These are phyloP conservation scores for Myiotriccus ornatus DNA, from an alignment of 2,797 vertebrate genomes.

Conservation along the genomic window DNA sequence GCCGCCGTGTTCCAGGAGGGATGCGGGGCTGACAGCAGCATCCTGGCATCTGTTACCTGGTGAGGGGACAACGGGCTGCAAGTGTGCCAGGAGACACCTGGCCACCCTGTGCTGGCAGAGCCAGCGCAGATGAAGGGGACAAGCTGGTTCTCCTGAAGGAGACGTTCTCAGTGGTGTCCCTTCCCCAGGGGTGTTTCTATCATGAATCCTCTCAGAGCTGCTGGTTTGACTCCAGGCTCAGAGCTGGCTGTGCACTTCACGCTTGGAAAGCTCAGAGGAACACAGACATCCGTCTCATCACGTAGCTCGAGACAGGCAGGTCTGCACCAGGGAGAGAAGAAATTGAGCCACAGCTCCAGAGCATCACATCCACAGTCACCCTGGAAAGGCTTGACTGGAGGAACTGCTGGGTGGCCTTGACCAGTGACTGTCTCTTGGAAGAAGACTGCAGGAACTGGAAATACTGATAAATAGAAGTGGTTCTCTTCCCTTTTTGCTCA, in stretches of 20 bases:
- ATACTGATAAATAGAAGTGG: background rate
- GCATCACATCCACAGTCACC: background rate
- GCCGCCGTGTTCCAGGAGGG: rapidly evolving
- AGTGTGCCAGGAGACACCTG: background rate
- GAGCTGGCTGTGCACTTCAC: constrained; percentile 34
- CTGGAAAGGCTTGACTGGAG: background rate
- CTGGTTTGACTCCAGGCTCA: background rate
- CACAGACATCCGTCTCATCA: constrained; percentile 34
- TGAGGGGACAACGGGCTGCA: rapidly evolving
- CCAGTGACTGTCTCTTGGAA: background rate
- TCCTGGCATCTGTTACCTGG: background rate
- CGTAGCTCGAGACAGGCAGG: background rate
- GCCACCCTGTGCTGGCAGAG: background rate
- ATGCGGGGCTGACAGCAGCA: rapidly evolving
- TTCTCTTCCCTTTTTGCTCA: background rate
- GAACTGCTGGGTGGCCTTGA: background rate
- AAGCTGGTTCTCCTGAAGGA: background rate
- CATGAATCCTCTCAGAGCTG: background rate
- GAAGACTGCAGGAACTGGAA: background rate
- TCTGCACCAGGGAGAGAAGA: background rate
- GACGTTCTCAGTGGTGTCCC: background rate
- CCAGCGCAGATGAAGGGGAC: background rate
- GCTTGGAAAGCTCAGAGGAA: constrained; percentile 33
- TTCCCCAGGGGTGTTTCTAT: background rate
- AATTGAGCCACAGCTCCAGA: background rate